Conservation (phyloP, 37 sponge, comb jelly and placozoan species). For the Haliclona indistincta region DNA sequence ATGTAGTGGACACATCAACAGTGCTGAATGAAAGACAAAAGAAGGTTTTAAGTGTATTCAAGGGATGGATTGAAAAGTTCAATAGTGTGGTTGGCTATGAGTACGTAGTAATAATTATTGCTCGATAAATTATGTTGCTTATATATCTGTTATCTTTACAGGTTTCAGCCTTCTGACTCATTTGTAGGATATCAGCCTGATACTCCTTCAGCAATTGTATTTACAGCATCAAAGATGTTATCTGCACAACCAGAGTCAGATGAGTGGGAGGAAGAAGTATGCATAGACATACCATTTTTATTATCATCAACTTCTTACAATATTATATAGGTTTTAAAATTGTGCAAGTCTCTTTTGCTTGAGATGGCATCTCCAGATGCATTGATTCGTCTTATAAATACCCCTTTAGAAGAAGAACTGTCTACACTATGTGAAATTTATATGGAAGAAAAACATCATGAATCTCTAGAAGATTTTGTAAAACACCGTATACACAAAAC, state of each 20-base stretch:
- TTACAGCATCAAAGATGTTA: constrained; percentile 15
- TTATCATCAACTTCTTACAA: neutral
- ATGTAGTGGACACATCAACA: constrained; percentile 59
- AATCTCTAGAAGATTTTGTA: constrained; percentile 7
- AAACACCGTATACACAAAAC: neutral
- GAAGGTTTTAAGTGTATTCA: neutral
- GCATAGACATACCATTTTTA: neutral
- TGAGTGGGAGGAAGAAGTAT: neutral
- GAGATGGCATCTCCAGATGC: constrained; percentile 41
- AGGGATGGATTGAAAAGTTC: constrained; percentile 27
- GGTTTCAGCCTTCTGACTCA: constrained; percentile 17
- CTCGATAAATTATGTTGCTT: neutral
- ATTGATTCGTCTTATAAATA: constrained; percentile 26
- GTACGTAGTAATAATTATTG: no score
- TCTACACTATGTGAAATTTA: neutral
- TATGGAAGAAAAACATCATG: neutral
- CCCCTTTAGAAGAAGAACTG: neutral
- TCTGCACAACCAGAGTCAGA: neutral
- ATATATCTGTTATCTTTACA: neutral
- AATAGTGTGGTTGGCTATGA: neutral
- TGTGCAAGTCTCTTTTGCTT: constrained; percentile 15
- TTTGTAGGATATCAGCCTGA: constrained; percentile 56
- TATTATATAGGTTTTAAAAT: constrained; percentile 4
- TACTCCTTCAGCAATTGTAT: constrained; percentile 45
- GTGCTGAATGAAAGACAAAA: constrained; percentile 26